Evolutionary conservation across 2,797 vertebrate genomes (phyloP), one percentile per base, ranked within the genome.

Genomic region (Melopsittacus undulatus): DNA sequence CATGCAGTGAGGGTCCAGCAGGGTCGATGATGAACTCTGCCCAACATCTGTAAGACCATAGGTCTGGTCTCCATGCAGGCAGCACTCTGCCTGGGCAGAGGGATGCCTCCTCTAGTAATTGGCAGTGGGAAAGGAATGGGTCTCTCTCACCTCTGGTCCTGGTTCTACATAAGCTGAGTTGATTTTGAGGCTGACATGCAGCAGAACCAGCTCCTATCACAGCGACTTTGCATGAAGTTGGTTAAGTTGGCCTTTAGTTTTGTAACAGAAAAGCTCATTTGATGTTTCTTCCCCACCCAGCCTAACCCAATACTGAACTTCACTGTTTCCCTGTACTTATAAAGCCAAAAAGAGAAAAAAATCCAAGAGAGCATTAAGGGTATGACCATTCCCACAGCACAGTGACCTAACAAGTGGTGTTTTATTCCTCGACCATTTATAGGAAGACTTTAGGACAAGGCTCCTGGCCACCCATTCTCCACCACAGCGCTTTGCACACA

Each of bases 1-100:
- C 21, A 1, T 1, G 0, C 14, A 18, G 24, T 0, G 42, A 74
- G n/a, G 8, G 1, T 21, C 73, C 49, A 48, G 9, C 30, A 11
- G 0, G 0, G 23, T 4, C 5, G 1, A 15, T 32, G 26, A 70
- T 13, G 59, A 89, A 1, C 21, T 63, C 68, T 30, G 10, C 54
- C 62, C 77, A 49, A 1, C 0, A 1, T 40, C 62, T 32, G 10
- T 36, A 63, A 56, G 49, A 42, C 22, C 49, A 42, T 34, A 46
- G 51, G 18, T 66, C 51, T 66, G 42, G 45, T 40, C 54, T 73
- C 36, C 1, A 0, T 22, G 52, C 30, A 46, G 67, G 34, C 52
- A 61, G 57, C 10, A n/a, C 19, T 32, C 19, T 1, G 2, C 23
- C 22, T 1, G 2, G 32, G 40, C 80, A 90, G 67, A 59, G 26